These are phyloP conservation scores for Epinephelus fuscoguttatus DNA, from an alignment of 2,113 vertebrate species.

Conservation along the genomic window DNA sequence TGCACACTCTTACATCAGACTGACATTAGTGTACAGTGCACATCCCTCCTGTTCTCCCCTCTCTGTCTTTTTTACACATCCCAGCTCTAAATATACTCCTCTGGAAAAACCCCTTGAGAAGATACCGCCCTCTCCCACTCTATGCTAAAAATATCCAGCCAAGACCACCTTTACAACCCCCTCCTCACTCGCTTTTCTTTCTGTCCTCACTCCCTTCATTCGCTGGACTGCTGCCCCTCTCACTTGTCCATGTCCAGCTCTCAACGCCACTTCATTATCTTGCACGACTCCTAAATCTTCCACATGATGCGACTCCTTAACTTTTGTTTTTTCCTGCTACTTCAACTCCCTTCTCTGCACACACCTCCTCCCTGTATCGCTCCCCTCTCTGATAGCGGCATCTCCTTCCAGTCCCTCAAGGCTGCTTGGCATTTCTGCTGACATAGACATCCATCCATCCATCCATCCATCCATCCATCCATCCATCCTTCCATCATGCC, in stretches of 20 bases:
- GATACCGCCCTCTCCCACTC: constrained; percentile 78
- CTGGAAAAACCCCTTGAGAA: constrained; percentile 85
- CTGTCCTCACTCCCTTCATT: constrained; percentile 9
- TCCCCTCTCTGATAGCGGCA: background rate
- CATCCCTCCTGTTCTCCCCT: constrained; percentile 77
- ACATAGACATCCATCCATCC: background rate
- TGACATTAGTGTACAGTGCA: constrained; percentile 75
- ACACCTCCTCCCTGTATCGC: background rate
- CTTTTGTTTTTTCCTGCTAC: background rate
- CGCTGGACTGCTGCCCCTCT: background rate
- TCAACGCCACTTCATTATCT: constrained; percentile 42
- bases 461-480: no score
- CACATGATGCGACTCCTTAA: constrained; percentile 6
- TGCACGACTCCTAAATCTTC: background rate
- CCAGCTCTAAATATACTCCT: constrained; percentile 83
- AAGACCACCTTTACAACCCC: constrained; percentile 69
- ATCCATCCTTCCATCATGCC: constrained; percentile 16
- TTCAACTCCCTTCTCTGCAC: constrained; percentile 13
- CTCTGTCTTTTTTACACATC: constrained; percentile 76
- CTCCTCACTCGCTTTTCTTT: constrained; percentile 42
- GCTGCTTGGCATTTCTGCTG: constrained; percentile 27
- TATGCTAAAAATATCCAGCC: constrained; percentile 83
- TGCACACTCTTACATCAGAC: constrained; percentile 86
- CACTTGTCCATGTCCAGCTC: constrained; percentile 34
- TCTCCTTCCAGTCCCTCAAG: constrained; percentile 8